Base-by-base conservation (phyloP, 2,113 vertebrate genomes). In the Sisor rabdophorus region DNA sequence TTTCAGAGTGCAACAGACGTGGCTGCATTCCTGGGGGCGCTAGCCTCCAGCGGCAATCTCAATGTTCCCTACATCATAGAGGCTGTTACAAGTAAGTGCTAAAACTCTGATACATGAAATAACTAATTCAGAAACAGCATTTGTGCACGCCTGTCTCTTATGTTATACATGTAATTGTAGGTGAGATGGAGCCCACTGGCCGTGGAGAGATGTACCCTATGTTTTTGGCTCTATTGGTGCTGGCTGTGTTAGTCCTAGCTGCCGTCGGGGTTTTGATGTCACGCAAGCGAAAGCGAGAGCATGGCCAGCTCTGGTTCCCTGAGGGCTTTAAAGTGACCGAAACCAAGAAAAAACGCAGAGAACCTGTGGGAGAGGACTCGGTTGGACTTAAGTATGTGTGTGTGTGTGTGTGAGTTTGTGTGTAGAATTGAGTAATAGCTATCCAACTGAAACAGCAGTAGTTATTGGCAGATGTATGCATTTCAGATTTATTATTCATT, bases 221-320 rank as follows among this genome's bases (percentile, higher is more conserved):
- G 93, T 95, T 95, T 1, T 90, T 95, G 79, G 93, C 93, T 28
- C 91, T 89, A 64, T 89, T 92, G 0, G 91, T 83, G 0, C 82
- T 95, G 74, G 85, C 93, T 30, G 84, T 96, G 32, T 73, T 96
- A 20, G 87, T 90, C 40, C 94, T 93, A 56, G 82, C 92, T 7
- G 92, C 90, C 20, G 88, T 95, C 0, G 96, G 95, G 1, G 95
- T 99, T 2, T 86, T 99, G 80, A 90, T 97, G 61, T 95, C 93
- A 7, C 93, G 94, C 4, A 97, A 96, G 86, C 89, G 96, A 30
- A 92, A 94, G 56, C 90, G 97, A 67, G 95, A 98, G 88, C 97
- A 98, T 47, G 97, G 97, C 12, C 96, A 98, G 90, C 95, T 99
- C 0, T 99, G 97, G 97, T 95, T 98, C 80, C 97, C 97, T 0